Evolutionary conservation across 2,113 vertebrate genomes (phyloP).

Genomic region (Gallinago undulata): DNA sequence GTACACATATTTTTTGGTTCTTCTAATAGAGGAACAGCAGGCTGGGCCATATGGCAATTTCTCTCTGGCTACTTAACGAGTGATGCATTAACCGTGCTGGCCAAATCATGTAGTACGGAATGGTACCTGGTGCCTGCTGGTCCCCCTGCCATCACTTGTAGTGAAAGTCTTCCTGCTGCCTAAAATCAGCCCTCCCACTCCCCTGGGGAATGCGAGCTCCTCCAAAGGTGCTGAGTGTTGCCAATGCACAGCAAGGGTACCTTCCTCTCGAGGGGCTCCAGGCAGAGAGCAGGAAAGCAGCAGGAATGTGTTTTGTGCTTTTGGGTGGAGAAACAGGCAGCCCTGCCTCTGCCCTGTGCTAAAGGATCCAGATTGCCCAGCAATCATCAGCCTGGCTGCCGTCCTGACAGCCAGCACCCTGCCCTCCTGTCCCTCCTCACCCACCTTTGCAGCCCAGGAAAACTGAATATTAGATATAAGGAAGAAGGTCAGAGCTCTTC

Average conservation of each 20-base stretch:
- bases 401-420: neutral
- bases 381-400: neutral
- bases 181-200: neutral
- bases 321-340: neutral
- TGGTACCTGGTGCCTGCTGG: neutral
- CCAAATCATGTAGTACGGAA: neutral
- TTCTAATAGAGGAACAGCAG: conserved; percentile 32
- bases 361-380: neutral
- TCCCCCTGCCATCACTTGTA: neutral
- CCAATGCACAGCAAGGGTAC: neutral
- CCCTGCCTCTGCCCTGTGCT: neutral
- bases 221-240: neutral
- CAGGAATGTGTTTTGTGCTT: neutral
- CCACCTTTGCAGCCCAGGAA: neutral
- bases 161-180: neutral
- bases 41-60: conserved; percentile 35
- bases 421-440: neutral
- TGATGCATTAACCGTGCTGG: neutral
- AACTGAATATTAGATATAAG: rapidly evolving
- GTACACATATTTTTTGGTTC: neutral
- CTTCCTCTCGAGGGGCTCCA: neutral
- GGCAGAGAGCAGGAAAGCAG: neutral
- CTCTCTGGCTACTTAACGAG: neutral
- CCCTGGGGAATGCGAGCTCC: rapidly evolving
- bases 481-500: neutral